Percentiles rank a stretch among this genome's conserved stretches.
These are phyloP conservation scores for Drepana arcuata DNA, from an alignment of 1,140 invertebrate genomes.

Conservation along the genomic window DNA sequence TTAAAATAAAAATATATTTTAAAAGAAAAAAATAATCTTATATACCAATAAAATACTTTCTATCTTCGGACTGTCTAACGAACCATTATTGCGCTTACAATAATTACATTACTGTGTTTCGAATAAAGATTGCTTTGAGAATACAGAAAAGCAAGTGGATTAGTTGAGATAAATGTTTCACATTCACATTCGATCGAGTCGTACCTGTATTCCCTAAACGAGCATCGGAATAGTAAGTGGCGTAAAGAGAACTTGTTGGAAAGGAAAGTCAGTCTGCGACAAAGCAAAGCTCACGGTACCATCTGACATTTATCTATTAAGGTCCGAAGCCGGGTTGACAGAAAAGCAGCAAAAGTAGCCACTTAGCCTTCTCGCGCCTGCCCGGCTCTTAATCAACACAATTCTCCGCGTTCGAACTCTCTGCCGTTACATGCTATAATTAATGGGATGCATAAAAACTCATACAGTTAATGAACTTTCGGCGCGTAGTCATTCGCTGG, in stretches of 20 bases:
- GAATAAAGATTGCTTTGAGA: slow-evolving; percentile 9
- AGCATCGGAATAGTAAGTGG: slow-evolving; percentile 8
- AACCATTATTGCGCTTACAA: slow-evolving; percentile 15
- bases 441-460: too few relatives aligned
- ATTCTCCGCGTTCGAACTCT: too few relatives aligned
- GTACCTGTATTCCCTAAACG: slow-evolving; percentile 22
- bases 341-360: too few relatives aligned
- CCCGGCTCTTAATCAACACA: too few relatives aligned
- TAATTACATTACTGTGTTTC: slow-evolving; percentile 10
- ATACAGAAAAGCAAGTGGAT: slow-evolving; percentile 13
- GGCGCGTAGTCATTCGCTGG: too few relatives aligned
- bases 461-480: too few relatives aligned
- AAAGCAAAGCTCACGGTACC: slow-evolving; percentile 6
- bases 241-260: slow-evolving; percentile 7
- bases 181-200: slow-evolving; percentile 23
- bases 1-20: too few relatives aligned
- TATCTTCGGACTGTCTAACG: slow-evolving; percentile 4
- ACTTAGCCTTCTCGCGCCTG: too few relatives aligned
- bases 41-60: too few relatives aligned
- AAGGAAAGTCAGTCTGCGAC: slow-evolving; percentile 5
- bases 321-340: too few relatives aligned
- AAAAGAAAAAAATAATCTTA: too few relatives aligned
- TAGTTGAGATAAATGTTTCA: slow-evolving; percentile 23
- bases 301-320: slow-evolving; percentile 2
- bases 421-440: too few relatives aligned